These are phyloP conservation scores for Phrynosoma blainvillii DNA, from an alignment of 2,113 vertebrate species.

Conservation along the genomic window DNA sequence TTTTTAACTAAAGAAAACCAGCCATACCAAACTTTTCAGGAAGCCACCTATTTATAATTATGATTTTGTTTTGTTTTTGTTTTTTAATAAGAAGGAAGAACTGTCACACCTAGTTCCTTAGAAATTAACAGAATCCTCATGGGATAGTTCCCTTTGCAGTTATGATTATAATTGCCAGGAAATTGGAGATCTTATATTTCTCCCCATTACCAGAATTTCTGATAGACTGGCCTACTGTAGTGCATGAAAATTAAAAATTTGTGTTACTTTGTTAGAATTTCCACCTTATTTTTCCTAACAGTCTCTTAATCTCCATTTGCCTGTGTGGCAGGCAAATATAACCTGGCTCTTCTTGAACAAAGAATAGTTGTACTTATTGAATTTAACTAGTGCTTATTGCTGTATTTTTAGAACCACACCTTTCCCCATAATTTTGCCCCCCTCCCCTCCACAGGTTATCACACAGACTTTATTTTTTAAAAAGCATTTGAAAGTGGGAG, in stretches of 20 bases:
- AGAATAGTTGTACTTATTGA: not conserved
- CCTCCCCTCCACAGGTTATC: no score
- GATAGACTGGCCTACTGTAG: no score
- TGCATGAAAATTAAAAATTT: no score
- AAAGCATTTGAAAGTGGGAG: not conserved
- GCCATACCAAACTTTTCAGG: no score
- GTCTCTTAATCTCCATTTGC: not conserved
- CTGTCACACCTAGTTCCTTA: conserved; percentile 7
- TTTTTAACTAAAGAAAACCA: no score
- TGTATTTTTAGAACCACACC: not conserved
- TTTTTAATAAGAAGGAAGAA: not conserved
- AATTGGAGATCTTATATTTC: not conserved
- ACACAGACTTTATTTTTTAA: no score
- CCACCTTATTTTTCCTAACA: not conserved
- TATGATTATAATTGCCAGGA: not conserved
- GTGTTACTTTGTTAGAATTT: no score
- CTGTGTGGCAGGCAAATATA: not conserved
- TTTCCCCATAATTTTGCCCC: not conserved
- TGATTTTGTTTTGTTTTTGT: no score
- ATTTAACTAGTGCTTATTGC: not conserved
- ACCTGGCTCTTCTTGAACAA: not conserved
- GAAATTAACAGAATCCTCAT: not conserved
- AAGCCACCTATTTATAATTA: not conserved
- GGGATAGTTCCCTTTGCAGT: not conserved
- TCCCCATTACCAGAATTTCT: no score